Base-by-base conservation (phyloP, 2,888 invertebrate genomes). In the Abscondita cerata region DNA sequence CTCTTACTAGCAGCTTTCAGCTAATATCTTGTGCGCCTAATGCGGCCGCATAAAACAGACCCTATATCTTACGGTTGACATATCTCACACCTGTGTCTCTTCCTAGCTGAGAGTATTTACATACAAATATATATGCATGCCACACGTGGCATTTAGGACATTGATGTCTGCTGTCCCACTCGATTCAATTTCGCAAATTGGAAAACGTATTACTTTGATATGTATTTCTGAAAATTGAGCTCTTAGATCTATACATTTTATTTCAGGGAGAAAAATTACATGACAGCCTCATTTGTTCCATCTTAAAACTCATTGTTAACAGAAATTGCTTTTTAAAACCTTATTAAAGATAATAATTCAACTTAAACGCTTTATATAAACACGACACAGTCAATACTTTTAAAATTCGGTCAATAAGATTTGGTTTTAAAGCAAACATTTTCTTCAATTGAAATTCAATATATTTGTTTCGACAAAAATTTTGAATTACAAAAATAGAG, bases 51-150 rank as follows among this genome's bases (percentile, higher is more conserved):
- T 77, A 78, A 78, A 77, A 75, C 74, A 72, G 69, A 71, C 74
- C 75, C 75, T 77, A 76, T 76, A 77, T 78, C 76, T 78, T 77
- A 75, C 70, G 76, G 78, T 75, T 79, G 80, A 80, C 79, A 80
- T 80, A 79, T 79, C 76, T 78, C 75, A 76, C 80, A 80, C 79
- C 80, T 80, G 79, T 78, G 78, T n/a, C 77, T 72, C 72, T 68
- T 62, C 74, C 68, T 57, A 72, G 74, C 78, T 77, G 72, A 72
- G 72, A 75, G 74, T 77, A 80, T 79, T 79, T 80, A 78, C 79
- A 80, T 80, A 78, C 77, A 79, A 78, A 79, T 79, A 78, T 78
- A 75, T 75, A 73, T 73, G 73, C 69, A 74, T 70, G 71, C 68
- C 71, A 67, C 73, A 72, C 73, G 70, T 73, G 72, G 73, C 73